Evolutionary conservation across 2,888 invertebrate genomes (phyloP), one percentile per base, ranked within the genome.

Genomic region (Rhopalosiphum nymphaeae): DNA sequence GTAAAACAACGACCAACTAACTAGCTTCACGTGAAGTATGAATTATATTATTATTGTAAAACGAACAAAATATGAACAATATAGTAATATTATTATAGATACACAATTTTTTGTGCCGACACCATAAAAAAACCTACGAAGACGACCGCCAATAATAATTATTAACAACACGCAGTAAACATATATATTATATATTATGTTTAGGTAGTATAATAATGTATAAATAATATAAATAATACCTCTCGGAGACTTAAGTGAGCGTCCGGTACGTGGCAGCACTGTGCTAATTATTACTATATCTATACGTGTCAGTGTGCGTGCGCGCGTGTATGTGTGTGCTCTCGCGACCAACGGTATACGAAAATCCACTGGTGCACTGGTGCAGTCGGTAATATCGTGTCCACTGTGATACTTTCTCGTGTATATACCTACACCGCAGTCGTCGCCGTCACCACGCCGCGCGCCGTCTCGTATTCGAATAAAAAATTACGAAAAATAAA

Each of bases 231-330:
- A n/a, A 67, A 36, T n/a, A 36, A 3, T 10, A n/a, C 26, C 7
- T 21, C 2, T 36, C 21, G 36, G 78, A 21, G 78, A 78, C 78
- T 78, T 78, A 21, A 78, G 78, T 21, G 78, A 78, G 46, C 61
- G 92, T 87, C 89, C 93, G 93, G 84, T 90, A 90, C 89, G 93
- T 90, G 93, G 93, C 93, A 93, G 61, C 93, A 93, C 93, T 93
- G 93, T 61, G 93, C 89, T 90, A 85, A 90, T 93, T 85, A 90
- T 93, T 90, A 67, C 78, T 78, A 36, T 78, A 78, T 78, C 36
- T 78, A 78, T n/a, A 78, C 78, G 78, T 36, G 78, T 78, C 78
- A 36, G 36, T 3, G 78, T n/a, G 67, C 67, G 67, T n/a, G 67
- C 67, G 67, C 13, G 67, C 0, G 67, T 13, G 67, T 36, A 36